A percentile compares a stretch with the other conserved stretches of the same genome.
phyloP scores from a whole-genome alignment of 2,888 invertebrate genomes.

The Chironomus riparius region DNA sequence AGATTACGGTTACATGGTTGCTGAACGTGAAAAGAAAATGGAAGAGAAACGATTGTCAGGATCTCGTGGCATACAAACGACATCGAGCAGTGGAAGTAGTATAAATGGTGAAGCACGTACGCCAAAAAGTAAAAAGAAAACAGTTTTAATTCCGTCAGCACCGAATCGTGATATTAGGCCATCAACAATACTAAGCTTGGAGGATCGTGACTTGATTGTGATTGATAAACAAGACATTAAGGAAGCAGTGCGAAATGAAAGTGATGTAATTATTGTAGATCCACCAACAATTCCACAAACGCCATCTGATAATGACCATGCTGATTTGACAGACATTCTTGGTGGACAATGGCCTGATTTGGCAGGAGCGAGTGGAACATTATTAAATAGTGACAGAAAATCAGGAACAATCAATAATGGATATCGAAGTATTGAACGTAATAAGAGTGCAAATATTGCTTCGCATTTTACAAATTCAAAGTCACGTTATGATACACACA shows the following conservation, averaged over 20 bases:
- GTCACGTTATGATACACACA: conserved; percentile 1
- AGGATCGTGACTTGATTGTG: conserved; percentile 37
- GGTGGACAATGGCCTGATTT: conserved; percentile 38
- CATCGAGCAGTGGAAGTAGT: conserved; percentile 5
- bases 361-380: conserved; percentile 38
- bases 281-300: conserved; percentile 31
- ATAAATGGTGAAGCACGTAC: conserved; percentile 2
- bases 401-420: conserved; percentile 22
- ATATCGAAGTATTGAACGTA: neutral
- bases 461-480: conserved; percentile 10
- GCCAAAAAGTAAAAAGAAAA: conserved; percentile 2
- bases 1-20: conserved; percentile 33
- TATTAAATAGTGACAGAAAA: conserved; percentile 34
- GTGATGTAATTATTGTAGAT: conserved; percentile 36
- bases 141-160: conserved; percentile 12
- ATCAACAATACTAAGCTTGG: conserved; percentile 27
- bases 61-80: neutral
- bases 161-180: conserved; percentile 19
- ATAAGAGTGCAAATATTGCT: conserved; percentile 18
- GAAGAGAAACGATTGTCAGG: conserved; percentile 23
- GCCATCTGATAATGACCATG: conserved; percentile 21
- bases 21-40: conserved; percentile 31
- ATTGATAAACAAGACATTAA: conserved; percentile 38
- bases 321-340: conserved; percentile 38
- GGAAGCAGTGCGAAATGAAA: conserved; percentile 36